These are phyloP conservation scores for Pseudomyrmex dendroicus DNA, from an alignment of 1,140 invertebrate species.

Conservation along the genomic window DNA sequence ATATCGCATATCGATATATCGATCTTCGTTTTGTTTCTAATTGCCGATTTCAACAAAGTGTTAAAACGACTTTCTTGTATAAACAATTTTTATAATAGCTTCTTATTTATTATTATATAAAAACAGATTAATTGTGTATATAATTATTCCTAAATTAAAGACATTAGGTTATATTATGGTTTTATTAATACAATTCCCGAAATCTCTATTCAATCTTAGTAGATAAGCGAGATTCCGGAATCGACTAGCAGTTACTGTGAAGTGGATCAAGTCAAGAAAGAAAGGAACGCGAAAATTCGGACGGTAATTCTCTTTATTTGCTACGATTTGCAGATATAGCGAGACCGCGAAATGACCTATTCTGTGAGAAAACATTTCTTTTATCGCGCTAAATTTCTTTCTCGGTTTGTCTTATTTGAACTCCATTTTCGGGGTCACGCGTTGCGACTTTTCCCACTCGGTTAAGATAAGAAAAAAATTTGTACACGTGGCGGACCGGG, in stretches of 20 bases:
- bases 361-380: slow-evolving; percentile 14
- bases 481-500: neutral
- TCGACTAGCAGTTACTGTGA: neutral
- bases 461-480: slow-evolving; percentile 38
- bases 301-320: slow-evolving; percentile 9
- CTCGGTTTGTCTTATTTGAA: slow-evolving; percentile 7
- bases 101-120: too few species aligned
- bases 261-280: neutral
- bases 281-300: slow-evolving; percentile 15
- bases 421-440: neutral
- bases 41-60: neutral
- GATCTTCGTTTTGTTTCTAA: too few species aligned
- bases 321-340: neutral
- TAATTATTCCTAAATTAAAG: neutral
- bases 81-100: neutral
- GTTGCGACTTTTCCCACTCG: neutral
- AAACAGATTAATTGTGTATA: too few species aligned
- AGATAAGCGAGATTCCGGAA: neutral
- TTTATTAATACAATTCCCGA: slow-evolving; percentile 13
- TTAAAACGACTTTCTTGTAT: neutral
- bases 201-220: slow-evolving; percentile 6
- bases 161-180: neutral
- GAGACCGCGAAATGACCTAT: neutral
- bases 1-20: too few species aligned
- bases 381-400: slow-evolving; percentile 8